These are phyloP conservation scores for Drosophila kuntzei DNA, from an alignment of 2,888 invertebrate species.

Conservation along the genomic window DNA sequence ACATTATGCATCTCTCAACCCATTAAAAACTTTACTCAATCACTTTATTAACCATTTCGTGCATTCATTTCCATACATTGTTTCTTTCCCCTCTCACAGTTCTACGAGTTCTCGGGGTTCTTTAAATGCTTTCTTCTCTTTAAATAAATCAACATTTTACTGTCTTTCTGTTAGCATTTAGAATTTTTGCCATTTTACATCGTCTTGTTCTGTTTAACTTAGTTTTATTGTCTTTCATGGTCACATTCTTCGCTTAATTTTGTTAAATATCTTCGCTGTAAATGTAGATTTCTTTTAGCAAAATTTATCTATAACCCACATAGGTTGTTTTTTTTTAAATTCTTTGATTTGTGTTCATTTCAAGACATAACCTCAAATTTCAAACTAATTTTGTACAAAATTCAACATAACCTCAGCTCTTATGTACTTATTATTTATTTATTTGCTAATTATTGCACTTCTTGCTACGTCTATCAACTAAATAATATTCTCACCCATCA, in stretches of 20 bases:
- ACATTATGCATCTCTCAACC: not conserved
- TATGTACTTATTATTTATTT: not conserved
- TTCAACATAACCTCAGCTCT: not conserved
- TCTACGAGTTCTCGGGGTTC: not conserved
- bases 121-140: not conserved
- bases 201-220: not conserved
- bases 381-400: not conserved
- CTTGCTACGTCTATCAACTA: not conserved
- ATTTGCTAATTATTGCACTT: not conserved
- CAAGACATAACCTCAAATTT: not conserved
- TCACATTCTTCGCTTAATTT: not conserved
- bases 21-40: conserved; percentile 9
- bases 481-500: too few species aligned
- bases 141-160: conserved; percentile 6
- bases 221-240: not conserved
- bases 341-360: not conserved
- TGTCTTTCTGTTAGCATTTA: not conserved
- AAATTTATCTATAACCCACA: not conserved
- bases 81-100: not conserved
- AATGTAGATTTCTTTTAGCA: not conserved
- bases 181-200: conserved; percentile 1
- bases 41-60: conserved; percentile 8
- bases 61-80: not conserved
- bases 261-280: not conserved
- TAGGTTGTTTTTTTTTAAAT: not conserved